Base-by-base conservation (phyloP, 2,113 vertebrate species). In the Phalacrocorax carbo region DNA sequence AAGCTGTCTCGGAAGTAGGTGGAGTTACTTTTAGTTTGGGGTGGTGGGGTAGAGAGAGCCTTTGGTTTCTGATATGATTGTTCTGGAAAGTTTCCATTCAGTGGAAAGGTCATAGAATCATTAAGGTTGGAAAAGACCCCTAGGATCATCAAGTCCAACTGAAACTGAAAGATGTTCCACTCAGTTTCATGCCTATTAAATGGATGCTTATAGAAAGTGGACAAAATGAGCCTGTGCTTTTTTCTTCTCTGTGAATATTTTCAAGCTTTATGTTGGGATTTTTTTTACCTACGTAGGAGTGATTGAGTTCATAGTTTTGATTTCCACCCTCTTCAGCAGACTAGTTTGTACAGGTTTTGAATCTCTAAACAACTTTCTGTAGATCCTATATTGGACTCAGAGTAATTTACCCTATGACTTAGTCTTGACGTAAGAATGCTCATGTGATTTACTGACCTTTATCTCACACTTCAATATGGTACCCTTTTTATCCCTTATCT, bases 371-470 rank as follows among this genome's bases (percentile, higher is more conserved):
- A 68, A 58, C 82, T 82, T 91, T 71, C 36, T 89, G 65, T n/a
- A 71, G 72, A 26, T 81, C 11, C 36, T 89, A 9, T 4, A 1
- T 65, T 51, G 58, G 46, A 57, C 27, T 91, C 22, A 11, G 51
- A 72, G 72, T 95, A 90, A 89, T 93, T 86, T 94, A 71, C 70
- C 69, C 52, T 23, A 52, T 82, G 91, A 93, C 69, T 96, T 48
- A 77, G 60, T 27, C 79, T 88, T 93, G 91, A 95, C 92, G 85
- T 65, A 38, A 70, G 78, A 82, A 82, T 61, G 48, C 82, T 82
- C n/a, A 5, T 94, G 84, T 84, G 94, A 73, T 88, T 88, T 96
- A 55, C 89, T 95, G 94, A 96, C 92, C 92, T 95, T 95, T 95
- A 62, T 78, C 51, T 95, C 6, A 0, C n/a, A 57, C 52, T 57